These are phyloP conservation scores for Zaprionus gabonicus DNA, from an alignment of 1,140 invertebrate genomes.

Conservation along the genomic window DNA sequence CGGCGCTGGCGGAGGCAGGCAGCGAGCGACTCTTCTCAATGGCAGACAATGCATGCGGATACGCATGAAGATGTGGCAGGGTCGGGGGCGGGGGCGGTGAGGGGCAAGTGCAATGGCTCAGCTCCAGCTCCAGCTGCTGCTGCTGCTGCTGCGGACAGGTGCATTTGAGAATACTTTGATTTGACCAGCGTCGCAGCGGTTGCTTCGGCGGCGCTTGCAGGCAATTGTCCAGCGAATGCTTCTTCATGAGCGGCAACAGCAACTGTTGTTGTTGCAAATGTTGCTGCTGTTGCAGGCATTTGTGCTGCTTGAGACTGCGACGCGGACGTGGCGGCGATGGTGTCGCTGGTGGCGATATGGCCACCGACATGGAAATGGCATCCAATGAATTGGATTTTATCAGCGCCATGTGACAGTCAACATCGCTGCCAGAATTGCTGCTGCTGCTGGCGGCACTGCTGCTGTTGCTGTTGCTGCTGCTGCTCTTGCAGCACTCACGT, in stretches of 20 bases:
- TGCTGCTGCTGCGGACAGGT: conserved; percentile 51
- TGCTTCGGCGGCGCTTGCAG: conserved; percentile 21
- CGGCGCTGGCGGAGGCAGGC: conserved; percentile 44
- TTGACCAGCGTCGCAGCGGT: conserved; percentile 73
- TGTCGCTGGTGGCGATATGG: conserved; percentile 64
- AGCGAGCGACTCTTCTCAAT: conserved; percentile 66
- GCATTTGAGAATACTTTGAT: conserved; percentile 73
- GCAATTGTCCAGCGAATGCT: conserved; percentile 66
- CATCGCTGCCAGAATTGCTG: conserved; percentile 37
- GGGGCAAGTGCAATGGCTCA: conserved; percentile 42
- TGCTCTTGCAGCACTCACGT: conserved; percentile 14
- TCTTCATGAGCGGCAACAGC: conserved; percentile 45
- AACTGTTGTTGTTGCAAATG: conserved; percentile 36
- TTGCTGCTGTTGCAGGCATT: conserved; percentile 53
- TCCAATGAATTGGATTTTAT: conserved; percentile 81
- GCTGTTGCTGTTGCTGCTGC: neutral
- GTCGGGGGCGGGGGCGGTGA: conserved; percentile 3
- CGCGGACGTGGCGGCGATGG: conserved; percentile 73
- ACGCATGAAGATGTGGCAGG: neutral
- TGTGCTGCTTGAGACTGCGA: conserved; percentile 76
- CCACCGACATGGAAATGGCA: conserved; percentile 72
- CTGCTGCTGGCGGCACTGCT: neutral
- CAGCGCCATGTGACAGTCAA: conserved; percentile 46
- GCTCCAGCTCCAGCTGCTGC: conserved; percentile 30
- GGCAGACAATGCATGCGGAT: conserved; percentile 36